Evolutionary conservation across 2,888 invertebrate species (phyloP).

Genomic region (Noctuana brunneofusca): DNA sequence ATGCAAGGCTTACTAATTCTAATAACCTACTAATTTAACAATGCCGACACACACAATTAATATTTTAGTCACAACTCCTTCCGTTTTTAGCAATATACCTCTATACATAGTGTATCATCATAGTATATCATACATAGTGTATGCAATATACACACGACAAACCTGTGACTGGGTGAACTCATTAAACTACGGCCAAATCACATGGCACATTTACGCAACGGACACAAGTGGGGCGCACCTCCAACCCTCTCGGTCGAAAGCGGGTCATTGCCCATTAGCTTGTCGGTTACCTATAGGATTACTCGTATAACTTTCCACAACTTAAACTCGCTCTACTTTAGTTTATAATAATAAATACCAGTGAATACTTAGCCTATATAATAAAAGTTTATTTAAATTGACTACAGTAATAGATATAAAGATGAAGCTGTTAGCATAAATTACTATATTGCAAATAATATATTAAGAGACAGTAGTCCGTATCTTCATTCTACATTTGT

Average conservation of each 20-base stretch:
- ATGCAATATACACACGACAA: background rate
- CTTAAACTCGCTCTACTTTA: slow-evolving; percentile 12
- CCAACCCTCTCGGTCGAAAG: slow-evolving; percentile 14
- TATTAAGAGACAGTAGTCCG: too few relatives aligned
- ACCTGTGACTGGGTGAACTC: background rate
- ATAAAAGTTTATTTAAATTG: too few relatives aligned
- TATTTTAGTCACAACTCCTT: background rate
- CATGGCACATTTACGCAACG: slow-evolving; percentile 6
- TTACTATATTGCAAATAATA: too few relatives aligned
- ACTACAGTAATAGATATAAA: too few relatives aligned
- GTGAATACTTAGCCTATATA: background rate
- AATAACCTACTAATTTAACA: background rate
- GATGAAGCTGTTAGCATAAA: too few relatives aligned
- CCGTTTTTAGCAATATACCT: background rate
- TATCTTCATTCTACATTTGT: too few relatives aligned
- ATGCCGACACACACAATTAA: background rate
- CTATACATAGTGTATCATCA: too few relatives aligned
- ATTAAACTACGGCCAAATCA: slow-evolving; percentile 1
- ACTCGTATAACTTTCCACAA: background rate
- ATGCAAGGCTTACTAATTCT: background rate
- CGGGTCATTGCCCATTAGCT: slow-evolving; percentile 16
- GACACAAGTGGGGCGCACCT: slow-evolving; percentile 1
- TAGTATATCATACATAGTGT: too few relatives aligned
- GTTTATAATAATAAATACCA: background rate
- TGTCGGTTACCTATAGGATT: slow-evolving; percentile 2